Evolutionary conservation across 2,888 invertebrate genomes (phyloP), one percentile per base, ranked within the genome.

Genomic region (Mesoligia furuncula): DNA sequence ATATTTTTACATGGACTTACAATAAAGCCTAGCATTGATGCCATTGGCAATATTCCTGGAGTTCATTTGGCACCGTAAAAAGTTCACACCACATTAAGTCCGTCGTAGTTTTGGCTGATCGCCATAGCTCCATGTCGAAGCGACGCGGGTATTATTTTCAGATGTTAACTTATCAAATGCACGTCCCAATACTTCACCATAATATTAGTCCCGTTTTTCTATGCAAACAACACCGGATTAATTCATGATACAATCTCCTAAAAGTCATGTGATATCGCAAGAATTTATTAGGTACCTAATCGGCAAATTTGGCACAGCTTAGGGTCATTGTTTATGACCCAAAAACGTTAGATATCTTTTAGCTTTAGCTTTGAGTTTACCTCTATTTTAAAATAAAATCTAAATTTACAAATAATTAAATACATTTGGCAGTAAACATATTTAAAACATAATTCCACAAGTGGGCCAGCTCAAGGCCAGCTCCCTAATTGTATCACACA

Each of bases 21-120:
- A 74, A 73, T 54, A 71, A 66, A 67, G 65, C 75, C 68, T 78
- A 79, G 80, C 84, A 89, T 88, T 84, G 88, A 87, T 91, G 81
- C 74, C 75, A 90, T 90, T 92, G 90, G 90, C 90, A 90, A 89
- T 90, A 92, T 91, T 90, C 85, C 88, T 87, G 87, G 90, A 92
- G 91, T 94, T 94, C 91, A 94, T 95, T 95, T 95, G 95, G 94
- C 94, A 94, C 86, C 87, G 92, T 90, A 90, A 92, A 92, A 94
- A 93, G 91, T 95, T 96, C 93, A 93, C 95, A 95, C 94, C 91
- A 93, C 93, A 95, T 95, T 95, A 94, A 93, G 90, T 90, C 84
- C 88, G 85, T 87, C 88, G 90, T 88, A 90, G 87, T 91, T 91
- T 95, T 95, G 95, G 95, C 94, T 85, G 79, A 68, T 80, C 88